Percentiles rank a stretch among this genome's conserved stretches.
phyloP scores from a whole-genome alignment of 2,888 invertebrate genomes.

The Pammene fasciana region DNA sequence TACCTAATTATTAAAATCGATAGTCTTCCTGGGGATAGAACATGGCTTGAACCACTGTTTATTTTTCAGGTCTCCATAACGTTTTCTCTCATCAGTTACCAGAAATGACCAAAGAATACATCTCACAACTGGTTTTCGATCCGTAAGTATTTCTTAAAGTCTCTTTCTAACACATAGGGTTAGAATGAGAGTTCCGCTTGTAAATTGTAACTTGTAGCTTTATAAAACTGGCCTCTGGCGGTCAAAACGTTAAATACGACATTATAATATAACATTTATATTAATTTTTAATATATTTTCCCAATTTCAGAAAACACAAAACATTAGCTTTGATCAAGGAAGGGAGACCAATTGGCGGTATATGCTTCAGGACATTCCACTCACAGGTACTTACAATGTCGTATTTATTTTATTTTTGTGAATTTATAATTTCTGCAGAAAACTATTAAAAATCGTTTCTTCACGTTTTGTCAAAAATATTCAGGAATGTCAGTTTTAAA shows the following conservation, averaged over 20 bases:
- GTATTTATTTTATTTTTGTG: background rate
- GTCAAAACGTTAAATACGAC: too few relatives aligned
- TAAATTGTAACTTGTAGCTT: too few relatives aligned
- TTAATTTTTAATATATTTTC: background rate
- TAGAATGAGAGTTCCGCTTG: too few relatives aligned
- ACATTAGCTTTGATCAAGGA: slow-evolving; percentile 96
- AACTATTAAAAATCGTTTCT: too few relatives aligned
- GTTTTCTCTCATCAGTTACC: slow-evolving; percentile 98
- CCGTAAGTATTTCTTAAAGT: slow-evolving; percentile 89
- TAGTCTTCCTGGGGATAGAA: too few relatives aligned
- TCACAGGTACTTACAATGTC: slow-evolving; percentile 86
- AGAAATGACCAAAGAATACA: slow-evolving; percentile 98
- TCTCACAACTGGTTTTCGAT: slow-evolving; percentile 97
- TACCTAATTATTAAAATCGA: too few relatives aligned
- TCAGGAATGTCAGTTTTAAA: too few relatives aligned
- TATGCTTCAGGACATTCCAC: slow-evolving; percentile 97
- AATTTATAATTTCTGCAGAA: too few relatives aligned
- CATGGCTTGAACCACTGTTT: background rate
- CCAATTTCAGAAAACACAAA: slow-evolving; percentile 93
- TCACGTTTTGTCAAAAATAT: too few relatives aligned
- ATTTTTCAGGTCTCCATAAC: slow-evolving; percentile 88
- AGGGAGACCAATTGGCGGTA: slow-evolving; percentile 97
- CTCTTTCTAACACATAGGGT: too few relatives aligned
- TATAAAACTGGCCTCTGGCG: too few relatives aligned
- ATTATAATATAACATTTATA: background rate